Evolutionary conservation across 2,797 vertebrate genomes (phyloP).

Genomic region (Diplodus sargus): DNA sequence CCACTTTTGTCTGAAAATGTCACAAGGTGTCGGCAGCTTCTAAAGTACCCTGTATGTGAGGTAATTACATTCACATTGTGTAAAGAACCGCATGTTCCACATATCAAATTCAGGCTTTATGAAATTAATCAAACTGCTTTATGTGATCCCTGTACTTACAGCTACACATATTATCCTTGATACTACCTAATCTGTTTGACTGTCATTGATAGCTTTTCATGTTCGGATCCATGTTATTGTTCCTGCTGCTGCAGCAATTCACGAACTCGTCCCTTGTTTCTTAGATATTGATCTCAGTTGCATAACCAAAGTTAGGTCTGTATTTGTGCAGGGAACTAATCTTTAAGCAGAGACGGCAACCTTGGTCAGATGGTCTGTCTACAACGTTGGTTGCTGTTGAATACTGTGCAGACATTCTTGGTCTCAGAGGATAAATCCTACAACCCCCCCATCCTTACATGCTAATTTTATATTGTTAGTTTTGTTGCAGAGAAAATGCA

Average conservation of each 20-base stretch:
- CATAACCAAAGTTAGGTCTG: not conserved
- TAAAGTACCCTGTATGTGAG: constrained; percentile 17
- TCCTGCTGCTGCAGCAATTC: not conserved
- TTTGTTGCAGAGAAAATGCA: too few relatives aligned
- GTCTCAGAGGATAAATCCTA: not conserved
- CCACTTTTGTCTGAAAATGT: constrained; percentile 15
- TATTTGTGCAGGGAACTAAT: too few relatives aligned
- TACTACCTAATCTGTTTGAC: constrained; percentile 19
- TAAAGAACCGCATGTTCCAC: constrained; percentile 7
- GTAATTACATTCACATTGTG: constrained; percentile 31
- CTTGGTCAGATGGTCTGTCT: not conserved
- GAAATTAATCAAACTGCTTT: constrained; percentile 39
- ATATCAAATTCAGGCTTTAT: constrained; percentile 35
- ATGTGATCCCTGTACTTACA: constrained; percentile 22
- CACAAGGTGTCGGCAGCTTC: constrained; percentile 9
- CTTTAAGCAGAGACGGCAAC: not conserved
- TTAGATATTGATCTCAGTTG: constrained; percentile 24
- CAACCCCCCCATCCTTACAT: too few relatives aligned
- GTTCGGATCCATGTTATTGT: constrained; percentile 22
- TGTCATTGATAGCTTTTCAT: constrained; percentile 26
- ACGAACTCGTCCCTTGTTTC: not conserved
- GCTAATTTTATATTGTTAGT: too few relatives aligned
- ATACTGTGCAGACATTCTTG: not conserved
- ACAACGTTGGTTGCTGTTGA: not conserved
- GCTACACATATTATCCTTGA: constrained; percentile 23